A percentile compares a stretch with the other conserved stretches of the same genome.
Conservation (phyloP, 2,888 invertebrate species). For the Anthrax anthrax region DNA sequence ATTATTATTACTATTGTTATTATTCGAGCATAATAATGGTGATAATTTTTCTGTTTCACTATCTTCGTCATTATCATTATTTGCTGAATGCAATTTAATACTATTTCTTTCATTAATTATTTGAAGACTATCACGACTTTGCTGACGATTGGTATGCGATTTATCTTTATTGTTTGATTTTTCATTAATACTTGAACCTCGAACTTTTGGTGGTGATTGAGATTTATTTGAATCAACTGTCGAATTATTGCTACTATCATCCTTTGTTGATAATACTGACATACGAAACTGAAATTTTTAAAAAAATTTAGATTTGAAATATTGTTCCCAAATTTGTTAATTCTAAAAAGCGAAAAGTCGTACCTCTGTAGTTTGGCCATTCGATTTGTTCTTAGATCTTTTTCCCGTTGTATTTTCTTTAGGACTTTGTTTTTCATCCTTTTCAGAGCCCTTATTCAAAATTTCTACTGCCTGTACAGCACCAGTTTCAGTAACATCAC, state of each 20-base stretch:
- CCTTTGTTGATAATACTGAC: conserved; percentile 54
- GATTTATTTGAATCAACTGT: conserved; percentile 29
- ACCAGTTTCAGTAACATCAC: conserved; percentile 45
- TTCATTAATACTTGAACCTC: conserved; percentile 10
- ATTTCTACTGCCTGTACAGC: conserved; percentile 32
- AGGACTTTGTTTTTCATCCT: conserved; percentile 27
- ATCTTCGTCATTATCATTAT: conserved; percentile 46
- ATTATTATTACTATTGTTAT: conserved; percentile 4
- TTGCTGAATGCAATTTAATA: conserved; percentile 16
- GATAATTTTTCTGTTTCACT: conserved; percentile 74
- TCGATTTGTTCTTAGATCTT: conserved; percentile 26
- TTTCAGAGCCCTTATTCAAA: conserved; percentile 17
- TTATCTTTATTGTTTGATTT: conserved; percentile 9
- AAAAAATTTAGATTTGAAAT: no score
- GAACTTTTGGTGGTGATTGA: conserved; percentile 25
- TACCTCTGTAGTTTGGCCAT: conserved; percentile 13
- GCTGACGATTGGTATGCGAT: conserved; percentile 30
- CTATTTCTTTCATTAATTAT: conserved; percentile 45
- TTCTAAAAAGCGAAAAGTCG: no score
- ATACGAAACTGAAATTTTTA: conserved; percentile 44
- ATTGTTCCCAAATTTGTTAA: no score
- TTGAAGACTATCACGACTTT: conserved; percentile 40
- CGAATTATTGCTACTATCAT: conserved; percentile 37
- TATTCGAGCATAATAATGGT: conserved; percentile 42
- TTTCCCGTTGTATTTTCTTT: conserved; percentile 21